Base-by-base conservation (phyloP, 2,113 vertebrate genomes). In the Bubo bubo region DNA sequence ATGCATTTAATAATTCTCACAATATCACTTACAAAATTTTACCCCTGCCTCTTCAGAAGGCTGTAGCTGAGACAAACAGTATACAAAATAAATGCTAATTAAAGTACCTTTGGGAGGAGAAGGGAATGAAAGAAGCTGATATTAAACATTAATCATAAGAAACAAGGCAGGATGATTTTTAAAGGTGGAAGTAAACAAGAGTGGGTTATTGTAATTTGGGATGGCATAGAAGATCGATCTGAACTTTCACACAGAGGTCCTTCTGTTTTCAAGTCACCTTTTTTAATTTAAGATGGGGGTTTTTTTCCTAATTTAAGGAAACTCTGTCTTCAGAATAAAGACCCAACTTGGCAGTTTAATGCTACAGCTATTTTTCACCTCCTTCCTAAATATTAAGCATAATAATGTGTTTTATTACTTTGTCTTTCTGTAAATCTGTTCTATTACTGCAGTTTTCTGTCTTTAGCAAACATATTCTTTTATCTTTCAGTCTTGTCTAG, bases 71-170 rank as follows among this genome's bases (percentile, higher is more conserved):
- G 18, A 86, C n/a, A 72, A 53, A 58, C 3, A 66, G 22, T 20
- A 66, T 8, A 62, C 34, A 93, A 76, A 87, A 88, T 49, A 93
- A 95, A 94, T 86, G 88, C 55, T 95, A 96, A 97, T 93, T 56
- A 41, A 79, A 88, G 27, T 80, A 76, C 41, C 79, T 88, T 77
- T 53, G 95, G 79, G 90, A 81, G n/a, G 10, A 79, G 34, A 70
- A 88, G 9, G 10, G 32, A 90, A 73, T 45, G 34, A 92, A 95
- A 92, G 26, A 88, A 68, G 24, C 4, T 73, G 28, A 35, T 76
- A 76, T 88, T 86, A 92, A 95, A 88, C 88, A 95, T 90, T 94
- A 80, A 91, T 71, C 35, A 49, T 52, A 83, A 74, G 68, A 81
- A 94, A 86, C 4, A 76, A 74, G 17, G n/a, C 55, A 92, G 17